phyloP scores from a whole-genome alignment of 2,888 invertebrate species.

The Melanotus villosus region DNA sequence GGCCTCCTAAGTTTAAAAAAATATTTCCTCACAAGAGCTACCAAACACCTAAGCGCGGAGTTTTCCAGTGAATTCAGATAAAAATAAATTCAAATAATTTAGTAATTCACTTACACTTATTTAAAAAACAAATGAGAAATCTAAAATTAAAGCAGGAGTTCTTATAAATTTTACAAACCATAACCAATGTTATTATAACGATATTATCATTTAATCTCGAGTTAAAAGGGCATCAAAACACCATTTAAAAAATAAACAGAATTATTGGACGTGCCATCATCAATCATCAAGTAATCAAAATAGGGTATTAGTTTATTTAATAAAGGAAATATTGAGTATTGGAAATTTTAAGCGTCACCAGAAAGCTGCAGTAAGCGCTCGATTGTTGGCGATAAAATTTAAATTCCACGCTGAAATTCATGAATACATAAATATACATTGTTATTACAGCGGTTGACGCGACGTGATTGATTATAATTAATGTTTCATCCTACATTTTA shows the following conservation, averaged over 20 bases:
- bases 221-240: too few relatives aligned
- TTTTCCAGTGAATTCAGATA: too few relatives aligned
- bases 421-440: conserved; percentile 29
- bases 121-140: too few relatives aligned
- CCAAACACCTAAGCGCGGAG: too few relatives aligned
- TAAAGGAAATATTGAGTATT: conserved; percentile 22
- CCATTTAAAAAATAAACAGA: background rate
- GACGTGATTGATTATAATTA: conserved; percentile 29
- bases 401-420: conserved; percentile 26
- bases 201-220: too few relatives aligned
- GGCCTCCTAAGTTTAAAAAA: too few relatives aligned
- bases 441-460: conserved; percentile 23
- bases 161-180: too few relatives aligned
- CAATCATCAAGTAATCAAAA: conserved; percentile 9
- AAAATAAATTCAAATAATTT: too few relatives aligned
- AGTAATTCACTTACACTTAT: too few relatives aligned
- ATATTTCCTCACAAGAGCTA: too few relatives aligned
- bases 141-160: too few relatives aligned
- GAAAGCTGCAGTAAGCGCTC: conserved; percentile 1
- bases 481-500: conserved; percentile 38
- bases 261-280: conserved; percentile 1
- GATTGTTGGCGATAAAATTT: conserved; percentile 30
- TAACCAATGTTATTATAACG: too few relatives aligned
- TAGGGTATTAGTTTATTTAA: conserved; percentile 21
- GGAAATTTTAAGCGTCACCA: background rate